Conservation (phyloP, 2,113 vertebrate species). For the Mesembrinibis cayennensis region DNA sequence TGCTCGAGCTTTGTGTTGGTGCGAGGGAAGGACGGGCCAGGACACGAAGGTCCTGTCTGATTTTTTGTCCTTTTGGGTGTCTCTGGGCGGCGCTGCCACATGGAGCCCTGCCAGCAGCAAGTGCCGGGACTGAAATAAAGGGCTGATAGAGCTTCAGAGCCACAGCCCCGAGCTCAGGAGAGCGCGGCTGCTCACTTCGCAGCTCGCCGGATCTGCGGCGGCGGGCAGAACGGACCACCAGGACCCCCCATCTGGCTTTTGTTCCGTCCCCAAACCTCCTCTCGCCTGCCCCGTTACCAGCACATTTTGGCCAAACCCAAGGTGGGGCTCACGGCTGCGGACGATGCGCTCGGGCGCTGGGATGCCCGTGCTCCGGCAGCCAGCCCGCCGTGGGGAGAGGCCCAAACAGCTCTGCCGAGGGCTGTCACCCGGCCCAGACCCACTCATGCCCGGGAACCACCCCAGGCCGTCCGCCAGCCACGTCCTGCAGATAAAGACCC, state of each 20-base stretch:
- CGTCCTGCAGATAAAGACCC: background rate
- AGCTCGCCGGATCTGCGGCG: background rate
- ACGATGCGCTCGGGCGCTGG: background rate
- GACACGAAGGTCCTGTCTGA: background rate
- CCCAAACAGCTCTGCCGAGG: background rate
- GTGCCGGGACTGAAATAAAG: slow-evolving; percentile 45
- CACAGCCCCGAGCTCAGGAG: background rate
- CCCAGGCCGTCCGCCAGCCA: fast-evolving
- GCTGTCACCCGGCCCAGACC: background rate
- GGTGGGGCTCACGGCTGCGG: background rate
- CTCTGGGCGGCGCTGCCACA: slow-evolving; percentile 9
- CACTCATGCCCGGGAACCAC: background rate
- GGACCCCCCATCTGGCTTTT: background rate
- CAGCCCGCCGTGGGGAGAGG: fast-evolving
- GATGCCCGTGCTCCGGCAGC: background rate
- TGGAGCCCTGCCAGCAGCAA: slow-evolving; percentile 45
- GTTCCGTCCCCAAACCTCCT: background rate
- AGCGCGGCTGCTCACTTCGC: background rate
- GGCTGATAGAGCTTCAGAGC: background rate
- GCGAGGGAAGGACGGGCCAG: background rate
- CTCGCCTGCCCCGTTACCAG: background rate
- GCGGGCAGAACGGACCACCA: background rate
- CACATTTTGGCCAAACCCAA: background rate
- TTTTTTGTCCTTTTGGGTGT: background rate
- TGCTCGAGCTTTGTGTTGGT: background rate